Conservation (phyloP, 1,140 invertebrate genomes). For the Galleria mellonella region DNA sequence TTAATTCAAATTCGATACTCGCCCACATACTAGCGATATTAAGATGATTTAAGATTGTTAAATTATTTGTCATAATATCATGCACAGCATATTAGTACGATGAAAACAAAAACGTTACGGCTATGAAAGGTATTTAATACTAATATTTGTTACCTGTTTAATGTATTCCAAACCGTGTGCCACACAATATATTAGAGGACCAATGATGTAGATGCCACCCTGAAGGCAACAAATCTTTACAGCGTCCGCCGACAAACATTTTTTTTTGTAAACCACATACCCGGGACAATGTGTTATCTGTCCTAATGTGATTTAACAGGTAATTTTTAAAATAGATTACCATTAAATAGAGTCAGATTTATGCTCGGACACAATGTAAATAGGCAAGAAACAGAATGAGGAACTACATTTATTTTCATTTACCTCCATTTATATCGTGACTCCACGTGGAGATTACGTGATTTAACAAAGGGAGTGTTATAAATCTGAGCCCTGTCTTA, state of each 20-base stretch:
- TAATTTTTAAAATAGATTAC: constrained; percentile 68
- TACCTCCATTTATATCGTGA: constrained; percentile 67
- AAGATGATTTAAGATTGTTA: constrained; percentile 42
- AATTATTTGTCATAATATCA: constrained; percentile 31
- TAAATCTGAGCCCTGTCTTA: constrained; percentile 71
- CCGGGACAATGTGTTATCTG: constrained; percentile 64
- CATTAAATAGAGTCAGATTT: constrained; percentile 58
- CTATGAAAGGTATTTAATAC: constrained; percentile 1
- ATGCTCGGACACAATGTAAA: constrained; percentile 56
- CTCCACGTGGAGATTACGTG: constrained; percentile 72
- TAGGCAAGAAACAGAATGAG: constrained; percentile 66
- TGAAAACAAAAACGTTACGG: constrained; percentile 13
- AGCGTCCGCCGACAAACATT: constrained; percentile 55
- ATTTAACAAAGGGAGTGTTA: constrained; percentile 70
- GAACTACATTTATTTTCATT: constrained; percentile 74
- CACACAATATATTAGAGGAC: constrained; percentile 47
- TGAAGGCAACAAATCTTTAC: constrained; percentile 58
- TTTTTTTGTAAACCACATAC: constrained; percentile 48
- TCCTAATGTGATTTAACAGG: constrained; percentile 71
- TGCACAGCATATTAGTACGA: constrained; percentile 3
- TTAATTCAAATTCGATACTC: constrained; percentile 63
- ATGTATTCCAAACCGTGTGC: constrained; percentile 24
- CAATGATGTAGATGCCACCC: constrained; percentile 58
- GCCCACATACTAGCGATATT: constrained; percentile 47
- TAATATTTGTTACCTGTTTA: constrained; percentile 20